Evolutionary conservation across 2,113 vertebrate genomes (phyloP), one percentile per base, ranked within the genome.

Genomic region (Caranx ignobilis): DNA sequence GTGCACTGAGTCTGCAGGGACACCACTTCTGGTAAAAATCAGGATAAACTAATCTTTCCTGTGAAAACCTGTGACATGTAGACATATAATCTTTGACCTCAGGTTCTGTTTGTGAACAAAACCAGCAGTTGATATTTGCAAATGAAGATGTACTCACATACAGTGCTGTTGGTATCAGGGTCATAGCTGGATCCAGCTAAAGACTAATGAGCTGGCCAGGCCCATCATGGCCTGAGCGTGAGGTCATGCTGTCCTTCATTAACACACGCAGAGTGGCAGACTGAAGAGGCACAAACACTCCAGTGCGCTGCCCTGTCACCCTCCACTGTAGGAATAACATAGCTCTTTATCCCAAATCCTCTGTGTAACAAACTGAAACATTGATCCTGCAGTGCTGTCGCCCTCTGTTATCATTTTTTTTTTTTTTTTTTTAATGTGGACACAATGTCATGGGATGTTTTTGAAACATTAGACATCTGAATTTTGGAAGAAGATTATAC

Each of bases 161-260:
- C 54, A 35, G 32, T 3, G 43, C n/a, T 60, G 77, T 71, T 31
- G 5, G 34, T 10, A 26, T 67, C 61, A 43, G 61, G 61, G 47
- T 75, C 52, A 61, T 39, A 37, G 57, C 63, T 37, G 61, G 71
- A 77, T 57, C 68, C 60, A 66, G 61, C 57, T 71, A 59, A 73
- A 65, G 72, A 69, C 71, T 63, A 82, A 64, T 71, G 67, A 76
- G 66, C 69, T 67, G 75, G 26, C 34, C 18, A 16, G 68, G 52
- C 59, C 52, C 59, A 11, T 71, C 45, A 2, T 45, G 63, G 80
- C 75, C 72, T 13, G 19, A 73, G 37, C 11, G 12, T 0, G 77
- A 87, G 87, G 83, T 88, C 86, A 78, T 10, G 43, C 69, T 71
- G 91, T 86, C 85, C 85, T 90, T 91, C 73, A 71, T 89, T 48